Base-by-base conservation (phyloP, 2,113 vertebrate genomes). In the Euleptes europaea region DNA sequence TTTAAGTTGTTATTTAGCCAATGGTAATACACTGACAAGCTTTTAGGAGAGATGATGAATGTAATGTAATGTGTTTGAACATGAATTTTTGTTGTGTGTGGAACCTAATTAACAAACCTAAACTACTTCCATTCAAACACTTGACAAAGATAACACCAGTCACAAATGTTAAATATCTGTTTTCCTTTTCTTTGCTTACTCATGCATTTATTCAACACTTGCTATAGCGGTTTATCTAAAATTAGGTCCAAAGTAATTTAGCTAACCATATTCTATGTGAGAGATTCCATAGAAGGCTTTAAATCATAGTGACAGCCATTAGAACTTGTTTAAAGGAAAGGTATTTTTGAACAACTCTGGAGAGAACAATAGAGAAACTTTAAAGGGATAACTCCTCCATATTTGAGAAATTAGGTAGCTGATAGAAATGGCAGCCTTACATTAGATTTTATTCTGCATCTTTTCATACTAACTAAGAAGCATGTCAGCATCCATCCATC, bases 161-260 rank as follows among this genome's bases (percentile, higher is more conserved):
- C 94, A 94, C 88, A 93, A 96, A 92, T 90, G 91, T 95, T 96
- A 96, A 96, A 93, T 95, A 95, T 95, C 89, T 95, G 93, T 92
- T 96, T 96, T 93, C 82, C 80, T 95, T 95, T 95, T 91, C 88
- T 95, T 96, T 95, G 93, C 92, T 96, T 96, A 93, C 88, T 96
- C 91, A 95, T 95, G 92, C 94, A 96, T 96, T 95, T 96, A 96
- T 96, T 95, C 95, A 96, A 95, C 86, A 92, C 72, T 95, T 92
- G 89, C 88, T 90, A 87, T 80, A 89, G 92, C 90, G 91, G 92
- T 97, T 97, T 96, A 96, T 96, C 95, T 96, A 96, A 97, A 97
- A 97, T 96, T 95, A 96, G 93, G 94, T 96, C 94, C 91, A 88
- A 94, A 96, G 93, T 95, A 96, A 97, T 96, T 97, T 96, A 94